Evolutionary conservation across 64 coral and sea anemone genomes (phyloP).

Genomic region (Trachythela sp.): DNA sequence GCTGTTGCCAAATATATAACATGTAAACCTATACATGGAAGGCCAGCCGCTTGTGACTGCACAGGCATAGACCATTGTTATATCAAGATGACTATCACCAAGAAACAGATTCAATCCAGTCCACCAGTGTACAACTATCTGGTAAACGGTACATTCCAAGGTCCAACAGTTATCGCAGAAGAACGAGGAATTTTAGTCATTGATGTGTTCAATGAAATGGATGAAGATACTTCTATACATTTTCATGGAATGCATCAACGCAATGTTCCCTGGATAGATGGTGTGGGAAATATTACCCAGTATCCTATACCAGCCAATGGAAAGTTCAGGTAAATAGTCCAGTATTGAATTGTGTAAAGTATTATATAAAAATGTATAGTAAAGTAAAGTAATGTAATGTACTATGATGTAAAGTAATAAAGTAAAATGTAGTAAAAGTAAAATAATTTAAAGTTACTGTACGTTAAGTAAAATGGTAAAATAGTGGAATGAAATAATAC

Average conservation of each 20-base stretch:
- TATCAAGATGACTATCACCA: not conserved
- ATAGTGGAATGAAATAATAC: too few species aligned
- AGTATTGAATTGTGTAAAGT: too few species aligned
- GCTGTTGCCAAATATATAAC: not conserved
- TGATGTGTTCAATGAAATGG: not conserved
- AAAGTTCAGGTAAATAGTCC: not conserved
- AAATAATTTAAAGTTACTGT: too few species aligned
- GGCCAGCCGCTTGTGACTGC: not conserved
- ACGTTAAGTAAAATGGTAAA: too few species aligned
- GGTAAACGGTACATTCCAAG: not conserved
- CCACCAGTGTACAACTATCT: not conserved
- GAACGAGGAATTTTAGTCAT: not conserved
- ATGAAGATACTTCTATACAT: not conserved
- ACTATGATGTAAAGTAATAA: too few species aligned
- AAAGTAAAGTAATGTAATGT: too few species aligned
- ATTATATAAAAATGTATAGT: too few species aligned
- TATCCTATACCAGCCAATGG: not conserved
- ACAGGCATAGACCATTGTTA: not conserved
- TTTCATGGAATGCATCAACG: not conserved
- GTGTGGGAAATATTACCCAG: not conserved
- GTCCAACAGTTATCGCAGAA: not conserved
- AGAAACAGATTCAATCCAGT: not conserved
- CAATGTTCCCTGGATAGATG: not conserved
- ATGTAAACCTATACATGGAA: not conserved
- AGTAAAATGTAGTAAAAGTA: too few species aligned